Evolutionary conservation across 1,140 invertebrate genomes (phyloP).

Genomic region (Pseudomyrmex pallidus): DNA sequence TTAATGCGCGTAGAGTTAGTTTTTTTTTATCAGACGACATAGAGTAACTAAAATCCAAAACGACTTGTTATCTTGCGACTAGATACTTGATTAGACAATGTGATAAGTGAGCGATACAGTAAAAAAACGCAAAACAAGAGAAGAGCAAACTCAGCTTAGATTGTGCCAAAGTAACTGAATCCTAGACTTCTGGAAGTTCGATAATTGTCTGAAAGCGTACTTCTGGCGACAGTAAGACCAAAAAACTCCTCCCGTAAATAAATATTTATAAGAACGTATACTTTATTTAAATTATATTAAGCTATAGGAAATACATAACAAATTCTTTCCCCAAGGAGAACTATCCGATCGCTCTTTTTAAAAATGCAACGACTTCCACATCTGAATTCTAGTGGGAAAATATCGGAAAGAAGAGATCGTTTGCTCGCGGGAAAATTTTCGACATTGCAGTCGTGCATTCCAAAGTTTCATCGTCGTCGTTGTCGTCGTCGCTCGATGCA

Average conservation of each 20-base stretch:
- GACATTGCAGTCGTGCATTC: slow-evolving; percentile 1
- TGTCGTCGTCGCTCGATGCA: neutral
- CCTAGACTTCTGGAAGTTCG: neutral
- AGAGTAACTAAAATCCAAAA: too few relatives aligned
- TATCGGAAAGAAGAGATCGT: slow-evolving; percentile 1
- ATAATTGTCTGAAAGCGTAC: neutral
- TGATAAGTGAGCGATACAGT: neutral
- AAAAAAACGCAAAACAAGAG: neutral
- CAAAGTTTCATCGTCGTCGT: slow-evolving; percentile 8
- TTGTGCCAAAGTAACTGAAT: neutral
- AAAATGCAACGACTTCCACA: neutral
- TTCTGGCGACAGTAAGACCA: neutral
- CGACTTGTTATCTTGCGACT: too few relatives aligned
- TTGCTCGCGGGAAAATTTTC: neutral
- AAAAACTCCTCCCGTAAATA: neutral
- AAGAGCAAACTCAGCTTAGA: neutral
- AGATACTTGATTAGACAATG: neutral
- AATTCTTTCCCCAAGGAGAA: too few relatives aligned
- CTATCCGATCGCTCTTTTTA: neutral
- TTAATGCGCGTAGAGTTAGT: too few relatives aligned
- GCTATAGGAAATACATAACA: too few relatives aligned
- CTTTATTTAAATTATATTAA: neutral
- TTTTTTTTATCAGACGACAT: too few relatives aligned
- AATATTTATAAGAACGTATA: neutral
- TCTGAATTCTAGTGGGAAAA: neutral